Conservation (phyloP, 2,888 invertebrate species). For the Leptinotarsa haldemani region DNA sequence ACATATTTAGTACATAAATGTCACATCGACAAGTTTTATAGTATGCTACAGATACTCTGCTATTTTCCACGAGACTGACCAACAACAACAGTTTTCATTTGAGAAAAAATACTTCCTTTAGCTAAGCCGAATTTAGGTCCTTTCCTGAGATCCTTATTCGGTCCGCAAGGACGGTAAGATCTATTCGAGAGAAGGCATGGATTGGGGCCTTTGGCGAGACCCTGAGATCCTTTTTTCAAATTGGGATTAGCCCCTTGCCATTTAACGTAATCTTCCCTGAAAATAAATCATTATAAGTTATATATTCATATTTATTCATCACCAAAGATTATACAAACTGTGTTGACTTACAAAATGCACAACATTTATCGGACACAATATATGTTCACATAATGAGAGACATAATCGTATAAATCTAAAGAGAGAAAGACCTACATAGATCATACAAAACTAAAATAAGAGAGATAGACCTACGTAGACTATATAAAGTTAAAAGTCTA, state of each 20-base stretch:
- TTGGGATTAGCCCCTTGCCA: constrained; percentile 85
- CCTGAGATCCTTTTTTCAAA: constrained; percentile 68
- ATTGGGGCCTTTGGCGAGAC: constrained; percentile 70
- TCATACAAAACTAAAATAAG: too few species aligned
- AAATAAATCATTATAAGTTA: constrained; percentile 26
- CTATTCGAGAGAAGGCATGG: constrained; percentile 56
- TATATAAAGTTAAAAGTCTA: too few species aligned
- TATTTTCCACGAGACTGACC: constrained; percentile 69
- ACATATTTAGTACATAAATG: too few species aligned
- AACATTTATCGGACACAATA: too few species aligned
- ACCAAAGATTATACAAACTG: too few species aligned
- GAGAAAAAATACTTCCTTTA: constrained; percentile 83
- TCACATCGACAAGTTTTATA: constrained; percentile 47
- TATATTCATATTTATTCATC: too few species aligned
- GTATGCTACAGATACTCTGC: constrained; percentile 54
- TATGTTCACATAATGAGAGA: too few species aligned
- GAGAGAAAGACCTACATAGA: too few species aligned
- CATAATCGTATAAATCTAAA: too few species aligned
- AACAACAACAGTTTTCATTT: constrained; percentile 68
- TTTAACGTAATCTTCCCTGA: constrained; percentile 82
- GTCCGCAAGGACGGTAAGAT: constrained; percentile 72
- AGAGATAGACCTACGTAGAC: too few species aligned
- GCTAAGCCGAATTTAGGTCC: constrained; percentile 79
- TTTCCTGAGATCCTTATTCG: constrained; percentile 75
- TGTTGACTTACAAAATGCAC: too few species aligned